phyloP scores from a whole-genome alignment of 2,797 vertebrate species.

The Schizopygopsis malacanthus region DNA sequence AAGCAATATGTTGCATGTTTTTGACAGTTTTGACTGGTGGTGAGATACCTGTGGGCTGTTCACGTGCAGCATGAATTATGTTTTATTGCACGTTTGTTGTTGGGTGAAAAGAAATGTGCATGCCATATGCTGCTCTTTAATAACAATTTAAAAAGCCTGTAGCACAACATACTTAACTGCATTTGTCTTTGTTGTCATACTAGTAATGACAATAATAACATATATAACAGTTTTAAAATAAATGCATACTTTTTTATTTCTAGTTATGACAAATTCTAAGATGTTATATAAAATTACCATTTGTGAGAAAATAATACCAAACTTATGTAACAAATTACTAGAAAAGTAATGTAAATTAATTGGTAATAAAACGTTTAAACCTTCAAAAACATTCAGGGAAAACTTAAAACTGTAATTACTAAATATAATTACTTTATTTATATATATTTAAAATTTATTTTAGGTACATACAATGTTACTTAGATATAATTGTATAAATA shows the following conservation, averaged over 20 bases:
- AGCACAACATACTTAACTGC: constrained; percentile 36
- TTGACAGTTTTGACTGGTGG: constrained; percentile 8
- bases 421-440: too few relatives aligned
- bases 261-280: neutral
- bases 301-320: neutral
- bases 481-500: too few relatives aligned
- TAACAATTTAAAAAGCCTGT: constrained; percentile 37
- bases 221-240: neutral
- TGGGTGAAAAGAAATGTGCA: constrained; percentile 31
- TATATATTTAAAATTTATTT: neutral
- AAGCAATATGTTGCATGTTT: neutral
- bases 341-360: neutral
- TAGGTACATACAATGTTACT: too few relatives aligned
- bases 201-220: neutral
- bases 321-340: neutral
- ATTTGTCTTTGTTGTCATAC: neutral
- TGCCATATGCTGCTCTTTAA: constrained; percentile 57
- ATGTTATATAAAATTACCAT: neutral
- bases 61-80: constrained; percentile 50
- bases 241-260: neutral
- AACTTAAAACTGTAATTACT: too few relatives aligned
- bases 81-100: constrained; percentile 62
- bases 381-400: neutral
- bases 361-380: neutral
- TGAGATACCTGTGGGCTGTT: constrained; percentile 45